These are phyloP conservation scores for Tromatobia lineatoria DNA, from an alignment of 2,888 invertebrate species.

Conservation along the genomic window DNA sequence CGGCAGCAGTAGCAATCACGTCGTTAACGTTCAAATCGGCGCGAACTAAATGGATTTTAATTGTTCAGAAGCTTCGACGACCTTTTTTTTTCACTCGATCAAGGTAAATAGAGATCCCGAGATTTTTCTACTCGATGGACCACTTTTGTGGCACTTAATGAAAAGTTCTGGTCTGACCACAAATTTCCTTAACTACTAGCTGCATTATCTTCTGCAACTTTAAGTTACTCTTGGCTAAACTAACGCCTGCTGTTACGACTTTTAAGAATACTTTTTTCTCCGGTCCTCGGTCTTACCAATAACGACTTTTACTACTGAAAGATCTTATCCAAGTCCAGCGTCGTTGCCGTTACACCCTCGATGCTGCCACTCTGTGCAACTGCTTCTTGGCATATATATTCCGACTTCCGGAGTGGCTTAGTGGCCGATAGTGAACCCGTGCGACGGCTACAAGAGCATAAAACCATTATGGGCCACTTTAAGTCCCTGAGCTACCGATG, in stretches of 20 bases:
- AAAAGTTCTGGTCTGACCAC: background rate
- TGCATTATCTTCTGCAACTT: background rate
- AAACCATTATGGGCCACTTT: constrained; percentile 27
- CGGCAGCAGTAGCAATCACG: constrained; percentile 21
- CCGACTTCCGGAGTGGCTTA: constrained; percentile 2
- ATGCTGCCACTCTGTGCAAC: too few species aligned
- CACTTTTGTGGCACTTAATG: background rate
- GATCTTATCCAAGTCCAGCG: constrained; percentile 24
- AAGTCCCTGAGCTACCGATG: background rate
- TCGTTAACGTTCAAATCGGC: constrained; percentile 24
- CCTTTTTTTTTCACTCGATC: background rate
- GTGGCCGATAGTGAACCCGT: constrained; percentile 29
- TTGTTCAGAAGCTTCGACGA: constrained; percentile 22
- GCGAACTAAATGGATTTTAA: constrained; percentile 56
- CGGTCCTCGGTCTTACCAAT: background rate
- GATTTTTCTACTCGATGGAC: background rate
- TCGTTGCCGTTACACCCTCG: background rate
- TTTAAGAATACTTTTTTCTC: background rate
- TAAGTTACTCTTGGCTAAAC: background rate
- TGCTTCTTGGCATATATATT: background rate
- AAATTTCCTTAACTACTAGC: background rate
- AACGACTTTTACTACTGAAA: constrained; percentile 17
- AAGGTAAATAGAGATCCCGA: background rate
- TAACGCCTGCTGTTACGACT: background rate
- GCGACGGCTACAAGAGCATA: constrained; percentile 25